Evolutionary conservation across 2,888 invertebrate species (phyloP).

Genomic region (Luperina nickerlii): DNA sequence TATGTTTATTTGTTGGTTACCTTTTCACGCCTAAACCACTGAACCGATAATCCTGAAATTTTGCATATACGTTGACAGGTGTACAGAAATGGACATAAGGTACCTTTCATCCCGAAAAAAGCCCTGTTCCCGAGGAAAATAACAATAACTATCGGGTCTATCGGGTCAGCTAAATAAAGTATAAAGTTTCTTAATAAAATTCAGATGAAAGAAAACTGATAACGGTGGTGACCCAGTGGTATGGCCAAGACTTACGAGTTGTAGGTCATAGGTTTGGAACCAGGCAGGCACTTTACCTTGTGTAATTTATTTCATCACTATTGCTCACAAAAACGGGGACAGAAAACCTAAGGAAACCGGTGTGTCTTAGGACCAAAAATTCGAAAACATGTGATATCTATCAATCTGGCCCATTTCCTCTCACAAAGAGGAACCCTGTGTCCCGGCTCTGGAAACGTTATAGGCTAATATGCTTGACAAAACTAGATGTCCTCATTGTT

Average conservation of each 20-base stretch:
- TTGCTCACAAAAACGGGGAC: background rate
- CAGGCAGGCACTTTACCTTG: background rate
- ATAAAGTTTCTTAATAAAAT: constrained; percentile 2
- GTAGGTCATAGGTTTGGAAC: background rate
- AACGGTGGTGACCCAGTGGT: background rate
- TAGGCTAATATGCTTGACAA: background rate
- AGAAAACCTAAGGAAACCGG: background rate
- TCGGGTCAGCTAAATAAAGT: background rate
- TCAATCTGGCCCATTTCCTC: background rate
- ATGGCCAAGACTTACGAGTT: background rate
- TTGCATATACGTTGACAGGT: no score
- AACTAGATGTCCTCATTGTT: constrained; percentile 15
- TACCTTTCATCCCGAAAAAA: no score
- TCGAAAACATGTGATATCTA: no score
- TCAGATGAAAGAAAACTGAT: background rate
- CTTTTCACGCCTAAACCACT: no score
- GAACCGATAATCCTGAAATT: no score
- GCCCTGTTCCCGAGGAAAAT: no score
- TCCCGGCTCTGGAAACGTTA: background rate
- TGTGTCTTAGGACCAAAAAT: no score
- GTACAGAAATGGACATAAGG: no score
- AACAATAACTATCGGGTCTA: no score
- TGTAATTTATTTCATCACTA: background rate
- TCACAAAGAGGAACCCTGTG: background rate
- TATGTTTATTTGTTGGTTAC: no score